Base-by-base conservation (phyloP, 2,888 invertebrate genomes). In the Caenorhabditis afra region DNA sequence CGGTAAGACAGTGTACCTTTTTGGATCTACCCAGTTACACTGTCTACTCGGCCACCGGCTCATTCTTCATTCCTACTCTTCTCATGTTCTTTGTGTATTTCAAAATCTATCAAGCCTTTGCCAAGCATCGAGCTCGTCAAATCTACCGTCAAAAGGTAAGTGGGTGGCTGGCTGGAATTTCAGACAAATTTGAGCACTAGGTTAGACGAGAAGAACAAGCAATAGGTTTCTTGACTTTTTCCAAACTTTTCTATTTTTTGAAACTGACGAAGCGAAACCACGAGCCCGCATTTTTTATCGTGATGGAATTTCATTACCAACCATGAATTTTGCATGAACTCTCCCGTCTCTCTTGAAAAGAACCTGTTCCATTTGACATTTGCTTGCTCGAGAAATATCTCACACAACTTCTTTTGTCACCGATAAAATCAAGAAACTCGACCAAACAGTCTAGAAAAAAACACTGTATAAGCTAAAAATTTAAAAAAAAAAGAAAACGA, bases 51-150 rank as follows among this genome's bases (percentile, higher is more conserved):
- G 85, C 85, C 5, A 89, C 91, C 55, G 92, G 98, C 87, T 98
- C 97, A 90, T 99, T 99, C 93, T 99, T 97, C 93, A 96, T 99
- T 91, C 99, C 99, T 80, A 96, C 96, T 90, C 95, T 97, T 91
- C 96, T 99, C 91, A 98, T 99, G 97, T 97, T 98, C 90, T 97
- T 98, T 92, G 98, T 99, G 81, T 99, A 99, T 93, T 96, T 96
- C 91, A 94, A 97, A 92, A 98, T 99, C 92, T 99, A 97, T 75
- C 86, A 88, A 71, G 90, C 90, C 0, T 90, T 90, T 68, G 89
- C 91, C 75, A 85, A 91, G 85, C 90, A 90, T 88, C 78, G 90
- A 86, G 78, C 91, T 86, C 50, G 90, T 81, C 79, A 90, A 84
- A 85, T 91, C 89, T 81, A 91, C 88, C 59, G 88, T 81, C 77